Evolutionary conservation across 2,888 invertebrate species (phyloP).

Genomic region (Metacarcinus magister): DNA sequence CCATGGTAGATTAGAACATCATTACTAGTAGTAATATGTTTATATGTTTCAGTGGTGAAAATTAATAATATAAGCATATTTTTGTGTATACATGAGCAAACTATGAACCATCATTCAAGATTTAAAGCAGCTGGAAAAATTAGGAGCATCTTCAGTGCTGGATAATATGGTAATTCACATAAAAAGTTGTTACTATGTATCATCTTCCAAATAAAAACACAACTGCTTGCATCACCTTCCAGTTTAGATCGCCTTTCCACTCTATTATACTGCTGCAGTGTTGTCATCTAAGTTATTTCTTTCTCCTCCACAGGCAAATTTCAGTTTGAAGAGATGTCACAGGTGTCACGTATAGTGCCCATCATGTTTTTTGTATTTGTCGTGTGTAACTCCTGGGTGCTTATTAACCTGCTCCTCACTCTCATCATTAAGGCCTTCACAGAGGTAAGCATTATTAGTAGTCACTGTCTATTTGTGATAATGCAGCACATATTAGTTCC

Average conservation of each 20-base stretch:
- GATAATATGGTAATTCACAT: too few species aligned
- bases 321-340: constrained; percentile 84
- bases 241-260: background rate
- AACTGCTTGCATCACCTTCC: background rate
- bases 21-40: too few species aligned
- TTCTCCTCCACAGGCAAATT: constrained; percentile 84
- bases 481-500: background rate
- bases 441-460: constrained; percentile 83
- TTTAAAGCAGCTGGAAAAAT: too few species aligned
- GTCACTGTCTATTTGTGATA: background rate
- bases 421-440: constrained; percentile 85
- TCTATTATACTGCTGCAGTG: background rate
- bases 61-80: too few species aligned
- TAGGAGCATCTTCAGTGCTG: too few species aligned
- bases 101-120: too few species aligned
- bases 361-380: constrained; percentile 84
- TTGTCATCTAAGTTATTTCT: background rate
- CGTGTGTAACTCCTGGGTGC: constrained; percentile 84
- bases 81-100: too few species aligned
- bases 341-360: constrained; percentile 83
- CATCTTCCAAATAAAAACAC: background rate
- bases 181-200: too few species aligned
- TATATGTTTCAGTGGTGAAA: too few species aligned
- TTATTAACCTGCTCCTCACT: constrained; percentile 85
- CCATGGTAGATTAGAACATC: too few species aligned